Evolutionary conservation across 2,888 invertebrate genomes (phyloP).

Genomic region (Nymphalis polychloros): DNA sequence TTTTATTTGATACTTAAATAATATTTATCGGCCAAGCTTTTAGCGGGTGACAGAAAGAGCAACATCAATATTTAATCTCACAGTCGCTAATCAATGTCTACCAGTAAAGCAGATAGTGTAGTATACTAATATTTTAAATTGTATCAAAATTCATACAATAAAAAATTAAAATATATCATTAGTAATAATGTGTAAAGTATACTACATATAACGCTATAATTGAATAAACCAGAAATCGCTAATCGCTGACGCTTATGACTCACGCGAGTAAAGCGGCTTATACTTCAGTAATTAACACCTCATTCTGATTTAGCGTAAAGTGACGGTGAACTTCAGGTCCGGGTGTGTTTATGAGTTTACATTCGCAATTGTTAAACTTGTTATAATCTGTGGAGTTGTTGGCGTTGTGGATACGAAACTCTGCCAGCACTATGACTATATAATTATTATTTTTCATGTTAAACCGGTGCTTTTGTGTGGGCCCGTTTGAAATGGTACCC

Average conservation of each 20-base stretch:
- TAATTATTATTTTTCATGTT: too few relatives aligned
- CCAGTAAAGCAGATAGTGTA: too few relatives aligned
- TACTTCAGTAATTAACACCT: conserved; percentile 48
- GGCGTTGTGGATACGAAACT: neutral
- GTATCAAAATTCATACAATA: too few relatives aligned
- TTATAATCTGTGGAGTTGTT: neutral
- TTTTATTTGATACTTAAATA: too few relatives aligned
- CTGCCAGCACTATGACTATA: too few relatives aligned
- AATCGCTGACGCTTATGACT: neutral
- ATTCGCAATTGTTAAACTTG: neutral
- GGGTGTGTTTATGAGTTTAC: conserved; percentile 15
- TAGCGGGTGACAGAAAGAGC: too few relatives aligned
- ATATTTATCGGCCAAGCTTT: too few relatives aligned
- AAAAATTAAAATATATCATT: neutral
- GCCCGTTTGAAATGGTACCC: too few relatives aligned
- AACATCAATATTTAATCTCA: too few relatives aligned
- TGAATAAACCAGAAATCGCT: neutral
- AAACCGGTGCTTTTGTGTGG: too few relatives aligned
- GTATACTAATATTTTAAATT: too few relatives aligned
- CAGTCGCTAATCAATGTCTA: too few relatives aligned
- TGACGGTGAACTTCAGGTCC: conserved; percentile 26
- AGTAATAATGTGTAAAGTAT: neutral
- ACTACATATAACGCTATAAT: neutral
- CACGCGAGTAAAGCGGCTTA: conserved; percentile 24
- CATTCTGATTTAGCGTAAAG: conserved; percentile 44